These are phyloP conservation scores for Drosophila varians DNA, from an alignment of 1,140 invertebrate species.

Conservation along the genomic window DNA sequence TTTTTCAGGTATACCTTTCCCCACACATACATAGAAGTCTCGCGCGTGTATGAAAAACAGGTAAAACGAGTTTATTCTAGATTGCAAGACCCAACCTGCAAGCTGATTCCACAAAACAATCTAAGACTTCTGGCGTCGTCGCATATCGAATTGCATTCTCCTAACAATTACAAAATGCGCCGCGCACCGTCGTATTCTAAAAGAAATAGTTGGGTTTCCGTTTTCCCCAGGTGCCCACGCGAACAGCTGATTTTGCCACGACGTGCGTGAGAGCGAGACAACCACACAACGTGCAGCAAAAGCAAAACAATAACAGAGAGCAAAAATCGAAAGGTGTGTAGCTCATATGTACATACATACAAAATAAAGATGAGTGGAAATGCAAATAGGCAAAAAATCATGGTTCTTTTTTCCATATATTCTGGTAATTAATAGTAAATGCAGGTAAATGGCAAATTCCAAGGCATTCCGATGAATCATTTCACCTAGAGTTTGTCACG, in stretches of 20 bases:
- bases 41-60: conserved; percentile 39
- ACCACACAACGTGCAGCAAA: conserved; percentile 46
- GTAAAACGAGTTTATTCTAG: conserved; percentile 69
- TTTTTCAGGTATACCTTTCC: conserved; percentile 37
- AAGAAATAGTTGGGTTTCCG: conserved; percentile 1
- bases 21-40: conserved; percentile 17
- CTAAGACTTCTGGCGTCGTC: conserved; percentile 5
- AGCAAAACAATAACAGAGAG: conserved; percentile 80
- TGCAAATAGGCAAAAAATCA: conserved; percentile 28
- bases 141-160: conserved; percentile 10
- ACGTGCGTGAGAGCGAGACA: conserved; percentile 19
- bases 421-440: conserved; percentile 40
- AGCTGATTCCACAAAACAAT: conserved; percentile 32
- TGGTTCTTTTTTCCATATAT: conserved; percentile 10
- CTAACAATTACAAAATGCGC: not conserved
- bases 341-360: conserved; percentile 5
- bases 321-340: conserved; percentile 27
- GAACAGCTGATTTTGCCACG: conserved; percentile 52
- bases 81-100: conserved; percentile 54
- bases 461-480: conserved; percentile 19
- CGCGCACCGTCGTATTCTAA: not conserved
- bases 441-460: conserved; percentile 7
- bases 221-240: conserved; percentile 20
- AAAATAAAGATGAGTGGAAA: conserved; percentile 27
- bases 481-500: conserved; percentile 2